Conservation (phyloP, 2,888 invertebrate species). For the Toxonevra muliebris region DNA sequence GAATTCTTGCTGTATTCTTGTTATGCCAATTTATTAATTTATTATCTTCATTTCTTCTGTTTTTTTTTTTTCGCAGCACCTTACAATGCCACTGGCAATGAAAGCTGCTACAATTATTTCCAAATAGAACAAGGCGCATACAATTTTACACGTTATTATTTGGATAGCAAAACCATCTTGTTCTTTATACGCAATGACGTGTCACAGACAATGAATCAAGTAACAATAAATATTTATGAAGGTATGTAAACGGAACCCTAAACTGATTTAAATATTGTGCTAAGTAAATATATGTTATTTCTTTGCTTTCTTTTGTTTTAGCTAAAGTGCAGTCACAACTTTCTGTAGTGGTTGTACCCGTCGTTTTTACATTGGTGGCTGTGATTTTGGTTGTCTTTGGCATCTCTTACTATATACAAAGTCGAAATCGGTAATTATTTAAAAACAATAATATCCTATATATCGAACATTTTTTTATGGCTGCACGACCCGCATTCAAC, state of each 20-base stretch:
- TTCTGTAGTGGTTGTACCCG: conserved; percentile 88
- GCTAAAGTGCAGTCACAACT: conserved; percentile 82
- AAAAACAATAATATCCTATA: background rate
- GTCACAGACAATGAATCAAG: conserved; percentile 73
- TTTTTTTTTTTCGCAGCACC: conserved; percentile 49
- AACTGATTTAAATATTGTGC: conserved; percentile 1
- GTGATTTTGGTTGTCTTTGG: conserved; percentile 87
- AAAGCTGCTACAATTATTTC: conserved; percentile 70
- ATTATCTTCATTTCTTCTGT: background rate
- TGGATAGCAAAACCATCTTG: conserved; percentile 78
- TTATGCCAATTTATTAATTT: too few species aligned
- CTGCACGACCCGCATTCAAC: too few species aligned
- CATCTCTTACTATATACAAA: conserved; percentile 86
- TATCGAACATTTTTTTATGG: too few species aligned
- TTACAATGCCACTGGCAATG: conserved; percentile 78
- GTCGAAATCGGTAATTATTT: conserved; percentile 74
- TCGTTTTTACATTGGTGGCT: conserved; percentile 82
- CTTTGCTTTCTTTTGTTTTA: conserved; percentile 64
- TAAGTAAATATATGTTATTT: background rate
- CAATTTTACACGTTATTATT: conserved; percentile 74
- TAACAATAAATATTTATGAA: conserved; percentile 85
- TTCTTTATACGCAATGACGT: conserved; percentile 83
- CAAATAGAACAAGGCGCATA: conserved; percentile 70
- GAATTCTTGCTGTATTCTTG: background rate
- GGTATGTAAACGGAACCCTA: conserved; percentile 67